These are phyloP conservation scores for Procambarus clarkii DNA, from an alignment of 1,140 invertebrate species.

Conservation along the genomic window DNA sequence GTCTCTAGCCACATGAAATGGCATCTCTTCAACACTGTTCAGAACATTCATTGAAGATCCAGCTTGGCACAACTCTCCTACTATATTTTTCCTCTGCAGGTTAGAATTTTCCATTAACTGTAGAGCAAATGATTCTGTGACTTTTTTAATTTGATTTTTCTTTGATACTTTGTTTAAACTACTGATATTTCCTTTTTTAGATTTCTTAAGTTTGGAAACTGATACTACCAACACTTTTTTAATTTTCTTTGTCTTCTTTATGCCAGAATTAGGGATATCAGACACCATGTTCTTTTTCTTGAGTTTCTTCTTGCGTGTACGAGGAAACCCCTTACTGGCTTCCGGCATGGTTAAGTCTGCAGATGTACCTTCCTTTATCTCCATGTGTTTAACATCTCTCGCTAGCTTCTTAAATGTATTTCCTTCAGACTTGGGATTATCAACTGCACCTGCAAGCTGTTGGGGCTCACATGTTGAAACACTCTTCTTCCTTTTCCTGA, in stretches of 20 bases:
- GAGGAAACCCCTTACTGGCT: not conserved
- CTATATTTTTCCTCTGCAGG: not conserved
- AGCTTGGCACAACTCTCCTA: not conserved
- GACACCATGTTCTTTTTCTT: not conserved
- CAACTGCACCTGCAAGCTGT: not conserved
- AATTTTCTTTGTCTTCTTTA: not conserved
- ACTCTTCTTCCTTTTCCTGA: not conserved
- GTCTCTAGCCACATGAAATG: not conserved
- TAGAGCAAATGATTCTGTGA: not conserved
- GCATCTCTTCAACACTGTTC: not conserved
- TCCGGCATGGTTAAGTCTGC: not conserved
- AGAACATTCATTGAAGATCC: not conserved
- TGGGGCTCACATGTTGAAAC: not conserved
- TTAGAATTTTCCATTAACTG: not conserved
- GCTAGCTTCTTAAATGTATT: not conserved
- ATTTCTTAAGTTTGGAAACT: not conserved
- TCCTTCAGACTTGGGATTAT: not conserved
- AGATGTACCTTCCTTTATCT: not conserved
- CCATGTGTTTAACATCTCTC: not conserved
- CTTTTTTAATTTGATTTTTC: not conserved
- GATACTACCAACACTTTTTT: not conserved
- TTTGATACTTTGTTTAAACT: not conserved
- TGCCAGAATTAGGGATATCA: not conserved
- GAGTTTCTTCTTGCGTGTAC: not conserved
- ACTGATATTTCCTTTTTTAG: not conserved